phyloP scores from a whole-genome alignment of 2,113 vertebrate genomes.

The Falcunculus frontatus region DNA sequence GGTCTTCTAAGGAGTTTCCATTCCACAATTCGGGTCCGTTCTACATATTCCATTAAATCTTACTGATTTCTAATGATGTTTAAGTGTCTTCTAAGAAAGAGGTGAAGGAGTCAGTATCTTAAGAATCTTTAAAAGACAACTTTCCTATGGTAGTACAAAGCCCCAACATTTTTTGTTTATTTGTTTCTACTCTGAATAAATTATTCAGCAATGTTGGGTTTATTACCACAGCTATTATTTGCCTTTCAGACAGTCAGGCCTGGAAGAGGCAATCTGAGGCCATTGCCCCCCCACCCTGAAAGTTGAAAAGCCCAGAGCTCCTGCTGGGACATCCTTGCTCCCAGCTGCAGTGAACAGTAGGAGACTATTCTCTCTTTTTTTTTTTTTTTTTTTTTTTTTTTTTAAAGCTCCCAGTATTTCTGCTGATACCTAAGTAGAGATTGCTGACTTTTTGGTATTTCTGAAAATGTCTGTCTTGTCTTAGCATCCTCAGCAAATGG shows the following conservation, averaged over 20 bases:
- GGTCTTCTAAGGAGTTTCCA: neutral
- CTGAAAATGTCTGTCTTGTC: neutral
- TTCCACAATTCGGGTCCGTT: neutral
- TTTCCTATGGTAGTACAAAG: accelerated
- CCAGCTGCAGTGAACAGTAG: neutral
- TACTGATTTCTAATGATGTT: neutral
- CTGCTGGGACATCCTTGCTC: neutral
- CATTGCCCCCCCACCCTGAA: neutral
- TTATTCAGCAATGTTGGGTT: neutral
- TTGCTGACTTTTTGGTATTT: slow-evolving; percentile 7
- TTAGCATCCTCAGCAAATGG: neutral
- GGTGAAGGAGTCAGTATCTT: accelerated
- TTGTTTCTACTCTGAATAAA: neutral
- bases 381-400: too few relatives aligned
- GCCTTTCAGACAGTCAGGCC: neutral
- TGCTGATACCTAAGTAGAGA: neutral
- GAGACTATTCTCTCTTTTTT: neutral
- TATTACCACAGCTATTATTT: neutral
- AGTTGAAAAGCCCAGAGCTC: neutral
- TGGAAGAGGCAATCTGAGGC: neutral
- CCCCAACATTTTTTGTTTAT: neutral
- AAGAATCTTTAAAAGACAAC: neutral
- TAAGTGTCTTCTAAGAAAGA: neutral
- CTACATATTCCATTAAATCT: neutral
- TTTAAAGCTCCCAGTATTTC: neutral